Conservation (phyloP, 2,113 vertebrate genomes). For the Macrotis lagotis region DNA sequence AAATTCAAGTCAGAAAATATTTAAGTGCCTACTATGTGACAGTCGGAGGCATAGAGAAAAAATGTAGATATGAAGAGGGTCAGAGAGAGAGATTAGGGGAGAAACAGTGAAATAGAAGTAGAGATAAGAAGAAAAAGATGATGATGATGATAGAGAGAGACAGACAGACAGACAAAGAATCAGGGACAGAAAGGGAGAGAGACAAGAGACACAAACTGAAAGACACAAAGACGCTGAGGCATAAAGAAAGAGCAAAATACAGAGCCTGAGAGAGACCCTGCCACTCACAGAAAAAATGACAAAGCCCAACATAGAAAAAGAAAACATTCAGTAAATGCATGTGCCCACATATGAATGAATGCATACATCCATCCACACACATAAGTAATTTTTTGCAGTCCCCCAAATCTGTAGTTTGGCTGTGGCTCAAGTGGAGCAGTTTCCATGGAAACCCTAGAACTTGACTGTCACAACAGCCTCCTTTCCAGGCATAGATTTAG, state of each 20-base stretch:
- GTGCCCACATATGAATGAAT: no score
- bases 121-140: background rate
- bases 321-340: background rate
- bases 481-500: background rate
- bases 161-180: constrained; percentile 6
- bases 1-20: background rate
- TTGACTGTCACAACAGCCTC: background rate
- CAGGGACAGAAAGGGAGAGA: background rate
- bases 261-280: background rate
- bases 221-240: background rate
- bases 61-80: background rate
- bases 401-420: constrained; percentile 1
- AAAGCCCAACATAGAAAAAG: background rate
- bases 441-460: constrained; percentile 19
- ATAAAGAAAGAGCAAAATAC: background rate
- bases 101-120: background rate
- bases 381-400: constrained; percentile 36
- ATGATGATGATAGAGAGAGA: background rate
- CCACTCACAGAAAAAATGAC: background rate
- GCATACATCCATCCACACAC: background rate
- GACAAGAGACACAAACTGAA: background rate
- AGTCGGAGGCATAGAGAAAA: background rate
- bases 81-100: background rate
- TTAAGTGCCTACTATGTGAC: background rate
- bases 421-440: constrained; percentile 9